A percentile compares a stretch with the other conserved stretches of the same genome.
Conservation (phyloP, 2,888 invertebrate species). For the Hyposoter didymator region DNA sequence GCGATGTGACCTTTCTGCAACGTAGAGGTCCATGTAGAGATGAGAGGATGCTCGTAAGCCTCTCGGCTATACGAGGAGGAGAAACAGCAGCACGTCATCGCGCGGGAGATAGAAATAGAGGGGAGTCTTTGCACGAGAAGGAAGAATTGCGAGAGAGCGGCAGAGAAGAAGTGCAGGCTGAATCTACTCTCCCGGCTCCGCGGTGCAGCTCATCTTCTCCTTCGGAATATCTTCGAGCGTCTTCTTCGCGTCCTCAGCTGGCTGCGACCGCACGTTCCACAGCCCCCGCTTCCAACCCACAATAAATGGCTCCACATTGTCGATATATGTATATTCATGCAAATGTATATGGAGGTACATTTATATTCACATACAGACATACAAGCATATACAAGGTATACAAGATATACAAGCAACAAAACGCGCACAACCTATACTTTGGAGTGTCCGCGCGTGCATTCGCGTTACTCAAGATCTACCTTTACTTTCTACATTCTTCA, state of each 20-base stretch:
- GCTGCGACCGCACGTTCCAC: slow-evolving; percentile 35
- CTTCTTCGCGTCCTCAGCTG: slow-evolving; percentile 67
- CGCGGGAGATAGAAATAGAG: slow-evolving; percentile 21
- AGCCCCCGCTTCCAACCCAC: slow-evolving; percentile 38
- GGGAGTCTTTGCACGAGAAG: slow-evolving; percentile 16
- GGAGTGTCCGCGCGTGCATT: slow-evolving; percentile 58
- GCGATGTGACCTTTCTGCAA: slow-evolving; percentile 62
- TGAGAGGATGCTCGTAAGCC: slow-evolving; percentile 40
- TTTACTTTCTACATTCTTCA: slow-evolving; percentile 84
- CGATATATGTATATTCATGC: slow-evolving; percentile 3
- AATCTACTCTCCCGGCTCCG: slow-evolving; percentile 24
- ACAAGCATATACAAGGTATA: slow-evolving; percentile 31
- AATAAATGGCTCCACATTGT: slow-evolving; percentile 23
- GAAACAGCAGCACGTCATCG: slow-evolving; percentile 49
- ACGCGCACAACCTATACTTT: slow-evolving; percentile 66
- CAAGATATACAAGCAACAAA: slow-evolving; percentile 33
- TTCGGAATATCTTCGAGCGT: slow-evolving; percentile 63
- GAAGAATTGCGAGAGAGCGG: slow-evolving; percentile 28
- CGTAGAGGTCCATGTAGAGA: slow-evolving; percentile 51
- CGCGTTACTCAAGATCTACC: slow-evolving; percentile 81
- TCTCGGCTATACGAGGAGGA: slow-evolving; percentile 22
- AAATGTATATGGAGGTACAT: background rate
- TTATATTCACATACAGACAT: slow-evolving; percentile 3
- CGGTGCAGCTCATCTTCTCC: slow-evolving; percentile 41
- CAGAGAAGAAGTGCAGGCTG: slow-evolving; percentile 19